These are phyloP conservation scores for Prosapia bicincta DNA, from an alignment of 2,888 invertebrate genomes.

Conservation along the genomic window DNA sequence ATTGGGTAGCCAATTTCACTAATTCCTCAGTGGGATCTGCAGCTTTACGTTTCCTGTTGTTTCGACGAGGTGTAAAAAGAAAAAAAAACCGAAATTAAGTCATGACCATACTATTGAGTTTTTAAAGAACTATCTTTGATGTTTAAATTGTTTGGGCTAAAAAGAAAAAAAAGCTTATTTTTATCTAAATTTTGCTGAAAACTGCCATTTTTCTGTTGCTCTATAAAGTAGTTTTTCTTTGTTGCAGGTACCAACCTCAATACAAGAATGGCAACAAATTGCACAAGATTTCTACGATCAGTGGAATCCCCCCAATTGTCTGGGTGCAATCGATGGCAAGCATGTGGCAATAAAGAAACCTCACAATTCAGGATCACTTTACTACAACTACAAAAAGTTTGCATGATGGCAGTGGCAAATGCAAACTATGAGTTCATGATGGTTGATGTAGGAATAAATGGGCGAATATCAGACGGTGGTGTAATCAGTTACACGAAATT, in stretches of 20 bases:
- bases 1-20: background rate
- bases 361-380: background rate
- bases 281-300: background rate
- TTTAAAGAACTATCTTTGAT: too few relatives aligned
- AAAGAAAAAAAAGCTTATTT: too few relatives aligned
- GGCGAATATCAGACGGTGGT: conserved; percentile 33
- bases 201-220: too few relatives aligned
- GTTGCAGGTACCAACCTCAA: too few relatives aligned
- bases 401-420: conserved; percentile 34
- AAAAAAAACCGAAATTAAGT: too few relatives aligned
- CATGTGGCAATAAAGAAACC: background rate
- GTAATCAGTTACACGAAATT: conserved; percentile 29
- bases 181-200: too few relatives aligned
- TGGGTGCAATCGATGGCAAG: background rate
- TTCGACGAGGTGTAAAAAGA: too few relatives aligned
- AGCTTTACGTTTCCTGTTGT: background rate
- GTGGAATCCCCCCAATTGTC: background rate
- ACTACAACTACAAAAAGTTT: background rate
- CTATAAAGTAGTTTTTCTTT: too few relatives aligned
- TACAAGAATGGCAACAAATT: too few relatives aligned
- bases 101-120: too few relatives aligned
- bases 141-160: too few relatives aligned
- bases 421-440: conserved; percentile 36
- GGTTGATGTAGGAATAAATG: conserved; percentile 38
- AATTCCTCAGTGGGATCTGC: conserved; percentile 7